Percentiles rank a stretch among this genome's conserved stretches.
These are phyloP conservation scores for Dendrocopos noguchii DNA, from an alignment of 2,113 vertebrate species.

Conservation along the genomic window DNA sequence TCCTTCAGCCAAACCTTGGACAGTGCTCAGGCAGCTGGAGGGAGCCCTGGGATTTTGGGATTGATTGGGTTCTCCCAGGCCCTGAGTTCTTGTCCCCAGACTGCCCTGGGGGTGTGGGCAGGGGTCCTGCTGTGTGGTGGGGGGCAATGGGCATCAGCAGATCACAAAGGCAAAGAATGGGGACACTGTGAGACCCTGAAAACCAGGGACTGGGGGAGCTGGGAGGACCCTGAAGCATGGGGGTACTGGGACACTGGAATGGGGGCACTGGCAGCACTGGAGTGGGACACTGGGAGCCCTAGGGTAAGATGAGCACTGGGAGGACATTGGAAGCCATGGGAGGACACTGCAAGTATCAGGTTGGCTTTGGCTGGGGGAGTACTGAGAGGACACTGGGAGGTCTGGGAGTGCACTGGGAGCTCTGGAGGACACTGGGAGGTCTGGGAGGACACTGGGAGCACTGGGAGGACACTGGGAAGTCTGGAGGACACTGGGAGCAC, in stretches of 20 bases:
- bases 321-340: background rate
- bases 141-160: accelerated
- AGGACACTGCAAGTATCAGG: background rate
- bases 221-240: background rate
- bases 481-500: background rate
- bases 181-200: background rate
- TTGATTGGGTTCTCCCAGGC: too few relatives aligned
- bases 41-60: background rate
- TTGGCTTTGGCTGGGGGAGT: too few relatives aligned
- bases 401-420: background rate
- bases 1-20: accelerated
- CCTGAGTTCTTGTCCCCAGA: too few relatives aligned
- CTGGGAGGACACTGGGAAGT: background rate
- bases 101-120: accelerated
- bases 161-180: accelerated
- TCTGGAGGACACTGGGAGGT: too few relatives aligned
- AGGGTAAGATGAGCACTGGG: background rate
- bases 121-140: accelerated
- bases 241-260: too few relatives aligned
- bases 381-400: too few relatives aligned
- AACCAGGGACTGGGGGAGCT: background rate
- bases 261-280: background rate
- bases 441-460: too few relatives aligned
- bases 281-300: background rate
- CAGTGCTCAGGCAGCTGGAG: accelerated